Conservation (phyloP, 2,888 invertebrate species). For the Proisotoma minuta region DNA sequence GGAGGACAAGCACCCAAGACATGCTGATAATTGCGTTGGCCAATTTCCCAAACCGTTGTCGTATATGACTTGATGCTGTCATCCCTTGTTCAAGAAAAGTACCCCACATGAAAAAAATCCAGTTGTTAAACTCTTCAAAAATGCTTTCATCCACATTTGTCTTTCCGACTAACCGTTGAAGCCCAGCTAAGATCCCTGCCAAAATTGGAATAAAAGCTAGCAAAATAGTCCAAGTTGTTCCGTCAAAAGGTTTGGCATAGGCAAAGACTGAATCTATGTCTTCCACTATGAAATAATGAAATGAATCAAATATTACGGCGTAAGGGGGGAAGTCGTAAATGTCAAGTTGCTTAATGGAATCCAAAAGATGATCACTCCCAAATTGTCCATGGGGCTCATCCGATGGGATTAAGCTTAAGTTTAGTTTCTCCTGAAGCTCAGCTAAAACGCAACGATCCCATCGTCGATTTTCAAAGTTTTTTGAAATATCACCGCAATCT, state of each 20-base stretch:
- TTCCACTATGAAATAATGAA: background rate
- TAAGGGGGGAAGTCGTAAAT: background rate
- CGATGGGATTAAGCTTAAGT: background rate
- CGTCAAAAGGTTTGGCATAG: background rate
- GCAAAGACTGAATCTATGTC: background rate
- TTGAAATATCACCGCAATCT: background rate
- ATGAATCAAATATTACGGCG: background rate
- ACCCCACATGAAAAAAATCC: background rate
- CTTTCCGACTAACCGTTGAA: background rate
- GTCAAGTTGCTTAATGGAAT: background rate
- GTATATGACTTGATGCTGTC: background rate
- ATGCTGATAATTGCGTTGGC: background rate
- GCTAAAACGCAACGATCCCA: background rate
- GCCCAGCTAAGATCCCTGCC: background rate
- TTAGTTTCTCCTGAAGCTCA: background rate
- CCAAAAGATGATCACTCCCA: background rate
- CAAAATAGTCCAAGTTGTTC: background rate
- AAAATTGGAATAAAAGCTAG: background rate
- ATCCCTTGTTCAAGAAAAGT: background rate
- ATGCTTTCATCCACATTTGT: background rate
- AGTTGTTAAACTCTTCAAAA: background rate
- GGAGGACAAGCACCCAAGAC: background rate
- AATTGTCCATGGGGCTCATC: background rate
- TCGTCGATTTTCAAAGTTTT: background rate
- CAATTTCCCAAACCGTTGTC: background rate